Base-by-base conservation (phyloP, 2,113 vertebrate genomes). In the Lasiurus borealis region DNA sequence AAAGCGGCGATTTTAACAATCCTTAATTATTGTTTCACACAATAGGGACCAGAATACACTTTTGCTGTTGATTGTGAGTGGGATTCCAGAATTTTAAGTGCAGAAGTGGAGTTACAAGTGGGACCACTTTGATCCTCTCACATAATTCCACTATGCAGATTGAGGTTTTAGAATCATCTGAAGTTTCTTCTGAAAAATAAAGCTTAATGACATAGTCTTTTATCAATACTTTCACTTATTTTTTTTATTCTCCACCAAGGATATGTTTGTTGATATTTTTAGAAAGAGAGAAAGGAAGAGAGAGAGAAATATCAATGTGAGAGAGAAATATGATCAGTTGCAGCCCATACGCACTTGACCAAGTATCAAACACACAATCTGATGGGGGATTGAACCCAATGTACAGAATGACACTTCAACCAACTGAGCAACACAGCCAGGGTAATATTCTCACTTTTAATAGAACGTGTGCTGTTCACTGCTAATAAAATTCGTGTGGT, bases 121-220 rank as follows among this genome's bases (percentile, higher is more conserved):
- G 8, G 10, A 27, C 25, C 27, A 31, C 48, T 88, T 36, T 86
- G 69, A 52, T 19, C 15, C 46, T 68, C 50, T 95, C 2, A 29
- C 3, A 18, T 81, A 84, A 81, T 85, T 94, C 29, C n/a, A 72
- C n/a, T n/a, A 40, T 86, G 69, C 25, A 68, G 76, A 48, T 69
- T 90, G 91, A 96, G 72, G 13, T 15, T 77, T 72, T 80, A 83
- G 52, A 48, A 68, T 88, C n/a, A 88, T 25, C 25, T 80, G 23
- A 90, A 54, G 36, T 72, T 54, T 12, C 18, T 86, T 84, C 85
- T 46, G 69, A 76, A 82, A 82, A 94, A 50, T 10, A 36, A 31
- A 40, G 76, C 2, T 52, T 66, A 72, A 48, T 57, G 59, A 19
- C 9, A 68, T 52, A 40, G 15, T 54, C 13, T 78, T 73, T 68